phyloP scores from a whole-genome alignment of 2,113 vertebrate genomes.

The Zosterops borbonicus region DNA sequence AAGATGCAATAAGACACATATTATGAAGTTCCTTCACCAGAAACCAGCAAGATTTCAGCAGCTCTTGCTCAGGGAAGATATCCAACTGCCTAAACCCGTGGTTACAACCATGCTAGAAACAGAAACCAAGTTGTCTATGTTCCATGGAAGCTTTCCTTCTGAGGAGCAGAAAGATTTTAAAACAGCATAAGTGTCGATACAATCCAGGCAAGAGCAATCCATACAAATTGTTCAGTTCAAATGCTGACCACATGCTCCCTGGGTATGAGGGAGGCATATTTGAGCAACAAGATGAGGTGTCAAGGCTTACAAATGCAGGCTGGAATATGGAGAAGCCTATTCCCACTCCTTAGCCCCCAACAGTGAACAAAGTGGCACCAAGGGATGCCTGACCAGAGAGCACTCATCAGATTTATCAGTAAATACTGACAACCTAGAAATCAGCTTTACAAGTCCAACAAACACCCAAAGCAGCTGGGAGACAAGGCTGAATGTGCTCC shows the following conservation, averaged over 20 bases:
- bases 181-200: neutral
- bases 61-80: neutral
- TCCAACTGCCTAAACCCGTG: neutral
- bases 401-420: neutral
- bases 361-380: neutral
- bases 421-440: neutral
- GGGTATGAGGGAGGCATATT: neutral
- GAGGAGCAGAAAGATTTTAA: neutral
- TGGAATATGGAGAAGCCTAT: neutral
- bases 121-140: neutral
- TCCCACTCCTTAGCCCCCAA: neutral
- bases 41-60: neutral
- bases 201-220: neutral
- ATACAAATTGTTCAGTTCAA: neutral
- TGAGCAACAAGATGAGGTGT: neutral
- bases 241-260: neutral
- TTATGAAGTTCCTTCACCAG: neutral
- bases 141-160: neutral
- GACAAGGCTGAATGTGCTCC: neutral
- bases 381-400: neutral
- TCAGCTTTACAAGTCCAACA: neutral
- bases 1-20: neutral
- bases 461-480: neutral
- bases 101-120: neutral
- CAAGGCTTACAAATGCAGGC: neutral